A percentile compares a stretch with the other conserved stretches of the same genome.
Evolutionary conservation across 2,113 vertebrate genomes (phyloP).

Genomic region (Sprattus sprattus): DNA sequence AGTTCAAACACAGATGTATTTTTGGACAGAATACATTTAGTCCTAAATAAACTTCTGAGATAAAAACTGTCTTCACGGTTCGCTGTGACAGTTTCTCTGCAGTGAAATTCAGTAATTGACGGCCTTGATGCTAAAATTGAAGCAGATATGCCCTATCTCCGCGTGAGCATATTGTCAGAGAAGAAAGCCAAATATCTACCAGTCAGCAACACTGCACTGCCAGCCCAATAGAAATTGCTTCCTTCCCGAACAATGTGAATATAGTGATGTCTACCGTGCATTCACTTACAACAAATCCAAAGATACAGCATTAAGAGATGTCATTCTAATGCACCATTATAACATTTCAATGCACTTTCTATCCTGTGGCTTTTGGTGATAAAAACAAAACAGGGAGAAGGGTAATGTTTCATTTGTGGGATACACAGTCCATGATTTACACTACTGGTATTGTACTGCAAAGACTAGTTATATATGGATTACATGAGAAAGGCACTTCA

Average conservation of each 20-base stretch:
- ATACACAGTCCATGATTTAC: background rate
- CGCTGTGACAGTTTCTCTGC: background rate
- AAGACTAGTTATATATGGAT: conserved; percentile 1
- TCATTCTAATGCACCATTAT: background rate
- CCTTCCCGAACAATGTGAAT: conserved; percentile 5
- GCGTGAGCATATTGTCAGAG: conserved; percentile 9
- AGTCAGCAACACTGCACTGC: conserved; percentile 15
- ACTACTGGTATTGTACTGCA: background rate
- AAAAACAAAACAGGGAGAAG: background rate
- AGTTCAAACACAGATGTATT: conserved; percentile 19
- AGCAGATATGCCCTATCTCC: conserved; percentile 9
- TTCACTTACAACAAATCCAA: background rate
- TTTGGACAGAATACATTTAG: conserved; percentile 11
- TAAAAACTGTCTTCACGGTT: conserved; percentile 13
- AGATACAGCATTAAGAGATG: background rate
- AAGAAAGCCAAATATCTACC: conserved; percentile 16
- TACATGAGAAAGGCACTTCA: conserved; percentile 9
- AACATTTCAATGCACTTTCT: background rate
- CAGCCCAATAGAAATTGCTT: background rate
- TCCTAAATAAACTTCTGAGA: conserved; percentile 12
- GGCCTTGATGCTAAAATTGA: conserved; percentile 18
- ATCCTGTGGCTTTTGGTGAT: background rate
- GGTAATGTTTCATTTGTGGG: background rate
- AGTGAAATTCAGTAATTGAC: conserved; percentile 10
- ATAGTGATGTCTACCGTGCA: background rate